Evolutionary conservation across 2,888 invertebrate species (phyloP), one percentile per base, ranked within the genome.

Genomic region (Cheilosia soror): DNA sequence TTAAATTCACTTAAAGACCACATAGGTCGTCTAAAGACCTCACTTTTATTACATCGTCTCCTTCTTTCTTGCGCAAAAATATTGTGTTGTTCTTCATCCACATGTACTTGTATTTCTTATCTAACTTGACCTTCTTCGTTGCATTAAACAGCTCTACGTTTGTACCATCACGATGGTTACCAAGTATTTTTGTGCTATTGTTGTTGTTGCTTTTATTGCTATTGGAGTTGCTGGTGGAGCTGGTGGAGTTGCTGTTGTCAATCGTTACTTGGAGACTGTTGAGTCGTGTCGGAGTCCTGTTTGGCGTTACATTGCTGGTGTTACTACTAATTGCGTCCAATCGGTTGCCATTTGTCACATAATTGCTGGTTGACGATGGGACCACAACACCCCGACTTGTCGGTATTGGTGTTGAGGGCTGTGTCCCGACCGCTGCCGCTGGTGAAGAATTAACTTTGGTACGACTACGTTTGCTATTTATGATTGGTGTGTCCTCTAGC

Each of bases 391-490:
- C 62, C 15, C 81, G 76, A 44, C 76, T 77, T 5, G 81, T 80
- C 25, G 85, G 72, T 27, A 77, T 85, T 2, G 81, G 62, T 31
- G 81, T 68, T 60, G 71, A 40, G 1, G 79, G 71, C 37, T 81
- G 15, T 5, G 80, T 72, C 7, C 71, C 81, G 9, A 81, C 68
- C 13, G 88, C 87, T 47, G 88, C 87, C 27, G 88, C 87, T 31
- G 80, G 68, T 79, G 82, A 80, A 51, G 83, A 51, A 60, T 80
- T 88, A 27, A 88, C 89, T 87, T 92, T 91, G 47, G 94, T 94
- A 49, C 94, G 93, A 86, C 92, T 92, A 82, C 95, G 93, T 90
- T 95, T 95, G 51, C 94, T 94, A 88, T 90, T 92, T 3, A 88
- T 90, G 42, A 76, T 60, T 27, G 79, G 88, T 71, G 94, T 94